phyloP scores from a whole-genome alignment of 1,140 invertebrate genomes.

The Globodera ellingtonae region DNA sequence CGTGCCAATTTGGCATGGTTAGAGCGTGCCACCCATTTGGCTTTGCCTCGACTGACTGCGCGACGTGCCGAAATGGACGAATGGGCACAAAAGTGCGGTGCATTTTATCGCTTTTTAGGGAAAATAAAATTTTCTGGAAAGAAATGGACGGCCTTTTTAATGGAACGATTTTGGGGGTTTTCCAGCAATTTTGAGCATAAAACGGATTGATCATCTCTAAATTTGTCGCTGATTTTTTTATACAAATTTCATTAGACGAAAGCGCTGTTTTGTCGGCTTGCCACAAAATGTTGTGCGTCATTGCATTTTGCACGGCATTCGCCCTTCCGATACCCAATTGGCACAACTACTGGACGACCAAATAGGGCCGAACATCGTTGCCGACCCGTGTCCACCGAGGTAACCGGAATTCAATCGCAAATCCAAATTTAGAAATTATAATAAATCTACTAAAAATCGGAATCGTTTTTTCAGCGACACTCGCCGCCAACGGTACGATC shows the following conservation, averaged over 20 bases:
- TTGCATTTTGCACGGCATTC: conserved; percentile 36
- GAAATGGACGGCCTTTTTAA: no score
- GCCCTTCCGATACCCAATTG: not conserved
- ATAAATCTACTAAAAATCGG: no score
- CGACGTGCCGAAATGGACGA: conserved; percentile 38
- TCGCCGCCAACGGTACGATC: conserved; percentile 10
- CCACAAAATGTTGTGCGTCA: conserved; percentile 42
- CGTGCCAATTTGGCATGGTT: conserved; percentile 35
- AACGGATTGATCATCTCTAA: no score
- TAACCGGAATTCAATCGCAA: not conserved
- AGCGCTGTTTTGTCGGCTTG: conserved; percentile 38
- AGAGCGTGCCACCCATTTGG: conserved; percentile 42
- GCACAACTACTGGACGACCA: conserved; percentile 9
- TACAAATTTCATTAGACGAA: conserved; percentile 37
- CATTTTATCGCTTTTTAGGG: not conserved
- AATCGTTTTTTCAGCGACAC: not conserved
- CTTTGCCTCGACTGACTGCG: conserved; percentile 32
- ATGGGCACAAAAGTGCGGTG: conserved; percentile 36
- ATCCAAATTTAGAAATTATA: not conserved
- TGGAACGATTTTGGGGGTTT: no score
- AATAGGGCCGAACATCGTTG: conserved; percentile 1
- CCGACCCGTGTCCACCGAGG: conserved; percentile 32
- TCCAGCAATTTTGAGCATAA: no score
- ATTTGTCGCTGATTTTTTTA: conserved; percentile 10
- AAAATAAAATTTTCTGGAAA: no score